These are phyloP conservation scores for Acridotheres tristis DNA, from an alignment of 2,797 vertebrate genomes.

Conservation along the genomic window DNA sequence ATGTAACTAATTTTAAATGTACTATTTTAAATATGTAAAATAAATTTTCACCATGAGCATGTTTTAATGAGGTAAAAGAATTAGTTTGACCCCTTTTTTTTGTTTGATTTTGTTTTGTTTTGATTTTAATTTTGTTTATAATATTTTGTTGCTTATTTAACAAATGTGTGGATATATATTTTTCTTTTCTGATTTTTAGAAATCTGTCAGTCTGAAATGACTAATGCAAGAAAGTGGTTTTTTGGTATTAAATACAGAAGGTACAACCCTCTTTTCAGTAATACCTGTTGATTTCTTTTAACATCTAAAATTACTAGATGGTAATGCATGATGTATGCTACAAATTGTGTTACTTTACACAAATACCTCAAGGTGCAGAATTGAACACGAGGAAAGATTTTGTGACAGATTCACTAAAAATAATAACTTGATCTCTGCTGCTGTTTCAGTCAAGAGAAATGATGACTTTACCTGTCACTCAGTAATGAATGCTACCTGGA, in stretches of 20 bases:
- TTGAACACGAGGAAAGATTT: neutral
- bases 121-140: slow-evolving; percentile 50
- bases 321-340: neutral
- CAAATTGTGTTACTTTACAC: neutral
- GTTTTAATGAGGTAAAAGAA: slow-evolving; percentile 84
- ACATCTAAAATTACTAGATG: slow-evolving; percentile 11
- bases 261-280: slow-evolving; percentile 69
- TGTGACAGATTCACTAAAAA: neutral
- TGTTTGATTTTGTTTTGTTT: slow-evolving; percentile 41
- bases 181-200: slow-evolving; percentile 70
- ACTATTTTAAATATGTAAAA: slow-evolving; percentile 99
- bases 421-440: neutral
- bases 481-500: neutral
- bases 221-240: slow-evolving; percentile 69
- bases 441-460: neutral
- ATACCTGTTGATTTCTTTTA: slow-evolving; percentile 60
- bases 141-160: slow-evolving; percentile 71
- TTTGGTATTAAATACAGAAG: slow-evolving; percentile 77
- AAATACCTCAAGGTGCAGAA: neutral
- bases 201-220: slow-evolving; percentile 71
- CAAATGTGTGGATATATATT: slow-evolving; percentile 71
- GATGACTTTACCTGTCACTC: neutral
- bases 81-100: slow-evolving; percentile 77
- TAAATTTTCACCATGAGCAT: slow-evolving; percentile 95
- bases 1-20: slow-evolving; percentile 96